Evolutionary conservation across 2,797 vertebrate genomes (phyloP).

Genomic region (Schizopygopsis malacanthus): DNA sequence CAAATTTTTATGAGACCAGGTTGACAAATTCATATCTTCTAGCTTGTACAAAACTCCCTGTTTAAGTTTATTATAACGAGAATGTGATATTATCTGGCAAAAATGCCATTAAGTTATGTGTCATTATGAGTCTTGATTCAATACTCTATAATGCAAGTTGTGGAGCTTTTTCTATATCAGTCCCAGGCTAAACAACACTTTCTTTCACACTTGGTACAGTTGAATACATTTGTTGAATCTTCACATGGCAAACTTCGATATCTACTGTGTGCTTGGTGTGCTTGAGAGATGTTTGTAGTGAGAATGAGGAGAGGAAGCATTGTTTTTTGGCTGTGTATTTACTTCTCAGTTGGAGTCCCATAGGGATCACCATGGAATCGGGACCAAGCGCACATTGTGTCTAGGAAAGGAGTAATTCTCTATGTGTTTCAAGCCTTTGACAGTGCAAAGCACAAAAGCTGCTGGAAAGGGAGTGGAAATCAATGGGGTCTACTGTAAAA

Average conservation of each 20-base stretch:
- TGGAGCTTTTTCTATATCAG: background rate
- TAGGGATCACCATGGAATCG: conserved; percentile 58
- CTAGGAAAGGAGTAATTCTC: conserved; percentile 60
- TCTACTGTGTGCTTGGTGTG: background rate
- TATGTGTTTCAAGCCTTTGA: conserved; percentile 43
- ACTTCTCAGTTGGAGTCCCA: conserved; percentile 55
- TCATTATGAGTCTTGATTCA: background rate
- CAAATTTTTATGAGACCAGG: too few species aligned
- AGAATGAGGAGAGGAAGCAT: conserved; percentile 27
- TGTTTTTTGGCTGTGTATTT: conserved; percentile 47
- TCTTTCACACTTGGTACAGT: conserved; percentile 14
- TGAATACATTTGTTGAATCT: conserved; percentile 11
- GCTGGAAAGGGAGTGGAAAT: conserved; percentile 38
- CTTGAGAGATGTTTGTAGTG: conserved; percentile 45
- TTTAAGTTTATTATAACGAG: background rate
- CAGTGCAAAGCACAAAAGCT: conserved; percentile 25
- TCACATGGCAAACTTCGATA: conserved; percentile 7
- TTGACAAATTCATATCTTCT: background rate
- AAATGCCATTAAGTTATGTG: background rate
- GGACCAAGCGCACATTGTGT: conserved; percentile 60
- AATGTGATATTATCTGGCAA: background rate
- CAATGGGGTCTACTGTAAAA: conserved; percentile 44
- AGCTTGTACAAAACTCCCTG: background rate
- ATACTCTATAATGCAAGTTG: background rate
- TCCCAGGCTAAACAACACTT: background rate